These are phyloP conservation scores for Hydra vulgaris DNA, from an alignment of 30 jellyfish, hydroid and myxozoan genomes.

Conservation along the genomic window DNA sequence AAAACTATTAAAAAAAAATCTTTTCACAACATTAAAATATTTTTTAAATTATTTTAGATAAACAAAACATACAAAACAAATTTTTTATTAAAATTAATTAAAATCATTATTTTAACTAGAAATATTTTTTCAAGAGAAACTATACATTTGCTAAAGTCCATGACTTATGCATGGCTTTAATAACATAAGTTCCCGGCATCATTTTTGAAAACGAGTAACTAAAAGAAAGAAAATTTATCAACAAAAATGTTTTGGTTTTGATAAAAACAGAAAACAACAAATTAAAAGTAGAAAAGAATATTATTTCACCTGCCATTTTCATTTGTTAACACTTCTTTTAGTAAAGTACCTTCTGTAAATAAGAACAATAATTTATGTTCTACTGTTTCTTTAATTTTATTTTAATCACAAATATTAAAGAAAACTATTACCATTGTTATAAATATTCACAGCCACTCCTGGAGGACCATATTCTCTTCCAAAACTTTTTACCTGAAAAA, in stretches of 20 bases:
- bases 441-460: slow-evolving; percentile 52
- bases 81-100: too few relatives aligned
- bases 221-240: slow-evolving; percentile 6
- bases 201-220: slow-evolving; percentile 46
- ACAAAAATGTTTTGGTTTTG: too few relatives aligned
- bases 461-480: slow-evolving; percentile 86
- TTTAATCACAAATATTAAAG: not conserved
- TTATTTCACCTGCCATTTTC: slow-evolving; percentile 27
- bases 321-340: not conserved
- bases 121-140: not conserved
- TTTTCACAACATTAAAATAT: too few relatives aligned
- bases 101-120: too few relatives aligned
- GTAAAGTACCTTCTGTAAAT: not conserved
- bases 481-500: slow-evolving; percentile 58
- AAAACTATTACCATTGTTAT: not conserved
- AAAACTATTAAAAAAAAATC: too few relatives aligned
- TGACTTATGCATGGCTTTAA: slow-evolving; percentile 66
- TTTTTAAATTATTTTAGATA: too few relatives aligned
- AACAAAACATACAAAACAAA: too few relatives aligned
- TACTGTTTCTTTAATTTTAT: not conserved
- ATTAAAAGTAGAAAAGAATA: too few relatives aligned
- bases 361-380: not conserved
- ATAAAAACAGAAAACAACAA: too few relatives aligned
- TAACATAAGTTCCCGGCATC: slow-evolving; percentile 70
- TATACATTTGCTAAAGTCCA: slow-evolving; percentile 66